Evolutionary conservation across 1,140 invertebrate genomes (phyloP).

Genomic region (Dysdera silvatica): DNA sequence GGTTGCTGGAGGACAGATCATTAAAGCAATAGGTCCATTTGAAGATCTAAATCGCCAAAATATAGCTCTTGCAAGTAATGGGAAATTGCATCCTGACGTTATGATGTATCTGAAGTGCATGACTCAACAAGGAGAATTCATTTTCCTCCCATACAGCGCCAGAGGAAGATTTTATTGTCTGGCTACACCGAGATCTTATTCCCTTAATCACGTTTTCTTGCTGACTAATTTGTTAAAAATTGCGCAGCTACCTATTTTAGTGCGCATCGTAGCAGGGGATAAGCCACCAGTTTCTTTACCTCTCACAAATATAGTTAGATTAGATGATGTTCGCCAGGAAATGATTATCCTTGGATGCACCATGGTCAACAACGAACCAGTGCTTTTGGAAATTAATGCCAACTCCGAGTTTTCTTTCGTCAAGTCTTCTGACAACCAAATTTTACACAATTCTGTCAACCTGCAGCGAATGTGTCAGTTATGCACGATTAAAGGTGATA

Average conservation of each 20-base stretch:
- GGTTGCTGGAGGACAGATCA: slow-evolving; percentile 37
- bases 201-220: slow-evolving; percentile 41
- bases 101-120: slow-evolving; percentile 42
- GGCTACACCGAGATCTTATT: slow-evolving; percentile 36
- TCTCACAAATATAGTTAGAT: slow-evolving; percentile 40
- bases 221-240: slow-evolving; percentile 39
- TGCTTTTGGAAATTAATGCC: slow-evolving; percentile 42
- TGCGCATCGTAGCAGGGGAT: slow-evolving; percentile 40
- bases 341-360: slow-evolving; percentile 43
- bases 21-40: slow-evolving; percentile 41
- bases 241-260: slow-evolving; percentile 37
- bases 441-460: slow-evolving; percentile 29
- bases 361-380: slow-evolving; percentile 40
- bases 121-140: slow-evolving; percentile 41
- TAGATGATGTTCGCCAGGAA: slow-evolving; percentile 40
- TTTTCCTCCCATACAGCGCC: slow-evolving; percentile 42
- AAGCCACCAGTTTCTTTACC: slow-evolving; percentile 38
- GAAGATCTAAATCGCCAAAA: slow-evolving; percentile 39
- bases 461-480: slow-evolving; percentile 34
- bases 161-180: slow-evolving; percentile 43
- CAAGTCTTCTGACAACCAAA: slow-evolving; percentile 22
- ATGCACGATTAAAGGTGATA: slow-evolving; percentile 36
- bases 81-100: slow-evolving; percentile 29
- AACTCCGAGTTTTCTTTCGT: slow-evolving; percentile 40
- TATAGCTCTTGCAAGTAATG: slow-evolving; percentile 7